A percentile compares a stretch with the other conserved stretches of the same genome.
Conservation (phyloP, 2,113 vertebrate genomes). For the Cryptomyrus ogoouensis region DNA sequence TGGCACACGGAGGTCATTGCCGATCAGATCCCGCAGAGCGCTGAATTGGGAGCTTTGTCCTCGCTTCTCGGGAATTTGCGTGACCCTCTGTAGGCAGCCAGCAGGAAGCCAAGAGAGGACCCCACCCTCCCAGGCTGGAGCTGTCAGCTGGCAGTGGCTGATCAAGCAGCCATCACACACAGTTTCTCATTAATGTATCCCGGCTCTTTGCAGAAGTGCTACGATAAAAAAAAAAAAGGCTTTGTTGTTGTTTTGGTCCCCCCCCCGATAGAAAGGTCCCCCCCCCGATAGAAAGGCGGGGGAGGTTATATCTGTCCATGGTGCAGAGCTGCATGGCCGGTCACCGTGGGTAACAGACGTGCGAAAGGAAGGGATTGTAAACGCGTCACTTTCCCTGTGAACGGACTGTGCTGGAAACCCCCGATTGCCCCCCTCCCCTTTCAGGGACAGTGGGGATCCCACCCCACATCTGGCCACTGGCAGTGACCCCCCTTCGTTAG, state of each 20-base stretch:
- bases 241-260: not conserved
- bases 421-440: not conserved
- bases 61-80: not conserved
- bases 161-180: not conserved
- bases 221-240: not conserved
- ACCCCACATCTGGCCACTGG: not conserved
- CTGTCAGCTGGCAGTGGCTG: not conserved
- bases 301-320: not conserved
- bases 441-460: not conserved
- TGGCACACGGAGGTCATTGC: not conserved
- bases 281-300: not conserved
- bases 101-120: not conserved
- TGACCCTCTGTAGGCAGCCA: not conserved
- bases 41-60: conserved; percentile 7
- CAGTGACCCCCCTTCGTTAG: not conserved
- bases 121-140: not conserved
- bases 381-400: not conserved
- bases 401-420: not conserved
- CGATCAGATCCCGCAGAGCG: not conserved
- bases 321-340: not conserved
- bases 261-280: too few species aligned
- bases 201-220: not conserved
- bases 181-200: not conserved
- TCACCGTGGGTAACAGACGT: not conserved
- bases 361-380: not conserved